Evolutionary conservation across 2,797 vertebrate species (phyloP).

Genomic region (Cuculus canorus): DNA sequence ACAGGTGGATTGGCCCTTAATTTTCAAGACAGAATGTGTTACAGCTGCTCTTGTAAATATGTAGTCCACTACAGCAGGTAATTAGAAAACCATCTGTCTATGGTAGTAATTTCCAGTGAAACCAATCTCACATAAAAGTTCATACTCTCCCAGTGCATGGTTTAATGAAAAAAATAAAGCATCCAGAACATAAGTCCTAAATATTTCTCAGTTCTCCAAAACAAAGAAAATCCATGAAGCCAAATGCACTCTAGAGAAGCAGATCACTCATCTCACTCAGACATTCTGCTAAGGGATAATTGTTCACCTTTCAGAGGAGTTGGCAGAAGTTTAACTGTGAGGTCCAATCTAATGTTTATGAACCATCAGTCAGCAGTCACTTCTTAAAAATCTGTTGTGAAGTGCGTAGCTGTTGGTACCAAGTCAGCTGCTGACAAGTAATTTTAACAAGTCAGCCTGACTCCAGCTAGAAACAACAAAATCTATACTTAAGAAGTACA

Average conservation of each 20-base stretch:
- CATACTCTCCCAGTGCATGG: not conserved
- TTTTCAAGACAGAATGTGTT: not conserved
- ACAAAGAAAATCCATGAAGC: not conserved
- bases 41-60: not conserved
- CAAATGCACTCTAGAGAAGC: not conserved
- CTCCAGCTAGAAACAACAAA: not conserved
- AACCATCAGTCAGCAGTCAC: not conserved
- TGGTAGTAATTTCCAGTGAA: not conserved
- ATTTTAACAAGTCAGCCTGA: not conserved
- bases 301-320: not conserved
- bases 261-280: not conserved
- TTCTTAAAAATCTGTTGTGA: not conserved
- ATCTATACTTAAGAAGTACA: not conserved
- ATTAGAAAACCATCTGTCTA: not conserved
- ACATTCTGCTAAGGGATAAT: not conserved
- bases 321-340: not conserved
- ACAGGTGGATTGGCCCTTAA: not conserved
- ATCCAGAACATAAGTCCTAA: not conserved
- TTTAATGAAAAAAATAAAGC: constrained; percentile 5
- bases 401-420: not conserved
- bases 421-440: not conserved
- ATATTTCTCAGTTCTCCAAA: not conserved
- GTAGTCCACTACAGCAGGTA: not conserved
- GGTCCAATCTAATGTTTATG: not conserved
- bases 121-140: not conserved